Percentiles rank a stretch among this genome's conserved stretches.
phyloP scores from a whole-genome alignment of 2,888 invertebrate genomes.

The Tipula helvola region DNA sequence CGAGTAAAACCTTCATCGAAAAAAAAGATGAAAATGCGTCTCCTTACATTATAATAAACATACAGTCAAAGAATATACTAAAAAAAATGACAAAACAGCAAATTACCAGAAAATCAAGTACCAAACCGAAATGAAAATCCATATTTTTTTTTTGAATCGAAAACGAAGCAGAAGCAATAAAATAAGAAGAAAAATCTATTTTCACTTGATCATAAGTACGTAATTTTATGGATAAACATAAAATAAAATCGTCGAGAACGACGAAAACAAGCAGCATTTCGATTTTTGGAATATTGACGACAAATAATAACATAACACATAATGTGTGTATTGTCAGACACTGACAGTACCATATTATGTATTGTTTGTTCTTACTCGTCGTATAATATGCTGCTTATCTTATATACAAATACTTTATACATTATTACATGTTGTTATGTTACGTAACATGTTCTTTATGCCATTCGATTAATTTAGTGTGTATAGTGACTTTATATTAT shows the following conservation, averaged over 20 bases:
- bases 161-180: background rate
- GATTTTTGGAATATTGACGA: background rate
- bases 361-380: background rate
- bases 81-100: background rate
- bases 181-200: background rate
- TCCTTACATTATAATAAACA: background rate
- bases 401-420: background rate
- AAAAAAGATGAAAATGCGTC: background rate
- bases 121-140: background rate
- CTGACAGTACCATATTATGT: background rate
- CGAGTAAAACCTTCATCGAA: background rate
- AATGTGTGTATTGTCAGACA: background rate
- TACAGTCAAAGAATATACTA: background rate
- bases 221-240: constrained; percentile 4
- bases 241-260: background rate
- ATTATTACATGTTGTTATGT: background rate
- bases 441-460: background rate
- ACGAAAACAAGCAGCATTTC: background rate
- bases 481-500: background rate
- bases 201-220: background rate
- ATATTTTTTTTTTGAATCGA: background rate
- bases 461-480: background rate
- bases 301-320: constrained; percentile 4
- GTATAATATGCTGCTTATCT: background rate
- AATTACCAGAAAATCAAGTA: background rate